phyloP scores from a whole-genome alignment of 1,140 invertebrate species.

The Acromyrmex charruanus region DNA sequence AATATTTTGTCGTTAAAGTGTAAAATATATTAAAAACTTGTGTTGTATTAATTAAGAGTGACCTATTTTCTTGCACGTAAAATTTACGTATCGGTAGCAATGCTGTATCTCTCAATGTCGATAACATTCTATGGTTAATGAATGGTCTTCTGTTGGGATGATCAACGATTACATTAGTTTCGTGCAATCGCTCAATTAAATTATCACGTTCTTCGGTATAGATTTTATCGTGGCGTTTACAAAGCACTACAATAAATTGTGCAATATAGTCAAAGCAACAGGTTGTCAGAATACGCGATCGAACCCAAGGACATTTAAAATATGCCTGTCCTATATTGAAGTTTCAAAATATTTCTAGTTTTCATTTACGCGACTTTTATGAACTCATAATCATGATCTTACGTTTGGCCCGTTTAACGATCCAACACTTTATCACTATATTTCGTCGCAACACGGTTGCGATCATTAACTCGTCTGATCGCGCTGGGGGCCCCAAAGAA shows the following conservation, averaged over 20 bases:
- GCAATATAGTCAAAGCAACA: constrained; percentile 60
- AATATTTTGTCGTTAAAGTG: too few relatives aligned
- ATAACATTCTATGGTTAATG: not conserved
- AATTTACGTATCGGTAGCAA: too few relatives aligned
- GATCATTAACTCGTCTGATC: constrained; percentile 75
- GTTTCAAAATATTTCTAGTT: not conserved
- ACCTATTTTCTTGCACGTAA: too few relatives aligned
- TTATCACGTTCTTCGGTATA: constrained; percentile 25
- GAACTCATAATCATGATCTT: not conserved
- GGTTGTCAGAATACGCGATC: constrained; percentile 48
- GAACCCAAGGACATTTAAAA: not conserved
- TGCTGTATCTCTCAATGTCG: too few relatives aligned
- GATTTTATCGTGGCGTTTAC: constrained; percentile 52
- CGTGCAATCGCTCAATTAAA: constrained; percentile 44
- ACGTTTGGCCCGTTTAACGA: constrained; percentile 42
- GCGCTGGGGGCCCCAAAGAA: constrained; percentile 63
- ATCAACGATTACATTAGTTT: constrained; percentile 18
- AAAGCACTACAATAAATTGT: constrained; percentile 37
- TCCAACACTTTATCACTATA: constrained; percentile 21
- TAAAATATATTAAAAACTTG: too few relatives aligned
- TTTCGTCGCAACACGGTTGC: constrained; percentile 50
- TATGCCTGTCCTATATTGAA: too few relatives aligned
- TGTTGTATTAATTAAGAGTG: too few relatives aligned
- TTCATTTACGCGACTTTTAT: constrained; percentile 11
- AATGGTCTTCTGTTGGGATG: not conserved